Evolutionary conservation across 2,888 invertebrate genomes (phyloP).

Genomic region (Dendrolimus houi): DNA sequence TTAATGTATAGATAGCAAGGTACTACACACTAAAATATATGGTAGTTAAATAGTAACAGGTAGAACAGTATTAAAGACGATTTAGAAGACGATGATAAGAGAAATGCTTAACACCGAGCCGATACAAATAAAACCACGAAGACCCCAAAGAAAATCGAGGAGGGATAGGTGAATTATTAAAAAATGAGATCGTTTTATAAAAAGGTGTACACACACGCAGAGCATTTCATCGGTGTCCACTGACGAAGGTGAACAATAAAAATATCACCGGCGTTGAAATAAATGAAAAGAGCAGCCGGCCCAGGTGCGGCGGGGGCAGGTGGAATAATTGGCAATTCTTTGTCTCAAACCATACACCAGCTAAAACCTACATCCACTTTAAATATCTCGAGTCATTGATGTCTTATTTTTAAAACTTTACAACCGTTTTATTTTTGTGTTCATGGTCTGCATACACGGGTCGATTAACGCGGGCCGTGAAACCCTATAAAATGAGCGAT

Average conservation of each 20-base stretch:
- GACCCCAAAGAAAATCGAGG: no score
- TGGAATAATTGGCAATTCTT: constrained; percentile 75
- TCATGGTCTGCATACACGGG: neutral
- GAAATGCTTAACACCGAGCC: no score
- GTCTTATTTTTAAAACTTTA: constrained; percentile 39
- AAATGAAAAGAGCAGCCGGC: constrained; percentile 71
- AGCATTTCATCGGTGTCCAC: constrained; percentile 43
- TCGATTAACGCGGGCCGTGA: neutral
- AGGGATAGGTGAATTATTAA: no score
- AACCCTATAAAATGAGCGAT: neutral
- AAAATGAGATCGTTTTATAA: constrained; percentile 13
- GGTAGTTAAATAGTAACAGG: no score
- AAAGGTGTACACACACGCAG: constrained; percentile 34
- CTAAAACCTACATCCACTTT: constrained; percentile 53
- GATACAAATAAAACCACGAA: no score
- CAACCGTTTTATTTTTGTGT: neutral
- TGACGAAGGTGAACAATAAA: constrained; percentile 65
- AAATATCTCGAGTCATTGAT: constrained; percentile 40
- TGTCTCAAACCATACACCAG: constrained; percentile 59
- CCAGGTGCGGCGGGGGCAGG: constrained; percentile 71
- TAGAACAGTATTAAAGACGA: no score
- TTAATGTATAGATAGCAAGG: no score
- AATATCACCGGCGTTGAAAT: constrained; percentile 70
- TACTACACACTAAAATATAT: no score
- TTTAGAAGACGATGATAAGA: no score